Percentiles rank a stretch among this genome's conserved stretches.
phyloP scores from a whole-genome alignment of 2,888 invertebrate species.

The Dasypolia templi region DNA sequence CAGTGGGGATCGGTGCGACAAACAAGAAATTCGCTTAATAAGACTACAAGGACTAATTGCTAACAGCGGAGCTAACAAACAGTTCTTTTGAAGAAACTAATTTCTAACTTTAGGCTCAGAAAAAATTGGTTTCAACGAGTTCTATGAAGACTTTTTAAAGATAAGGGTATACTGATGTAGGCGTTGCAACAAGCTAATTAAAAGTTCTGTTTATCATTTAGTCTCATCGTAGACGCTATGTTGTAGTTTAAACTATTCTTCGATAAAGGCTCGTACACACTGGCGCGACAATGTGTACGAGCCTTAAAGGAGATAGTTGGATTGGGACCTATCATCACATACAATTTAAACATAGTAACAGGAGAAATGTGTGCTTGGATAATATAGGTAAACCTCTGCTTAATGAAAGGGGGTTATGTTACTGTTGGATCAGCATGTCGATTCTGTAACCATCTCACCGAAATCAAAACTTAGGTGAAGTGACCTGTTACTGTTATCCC shows the following conservation, averaged over 20 bases:
- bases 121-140: conserved; percentile 5
- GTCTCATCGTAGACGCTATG: not conserved
- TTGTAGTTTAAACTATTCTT: not conserved
- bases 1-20: not conserved
- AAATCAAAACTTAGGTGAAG: too few relatives aligned
- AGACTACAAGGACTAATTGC: conserved; percentile 24
- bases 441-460: too few relatives aligned
- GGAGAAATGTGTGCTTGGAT: too few relatives aligned
- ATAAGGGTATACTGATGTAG: conserved; percentile 12
- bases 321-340: too few relatives aligned
- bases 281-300: too few relatives aligned
- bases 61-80: not conserved
- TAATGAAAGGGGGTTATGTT: too few relatives aligned
- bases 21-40: conserved; percentile 25
- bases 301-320: too few relatives aligned
- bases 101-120: conserved; percentile 1
- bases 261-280: not conserved
- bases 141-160: conserved; percentile 22
- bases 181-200: conserved; percentile 23
- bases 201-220: conserved; percentile 32
- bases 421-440: too few relatives aligned
- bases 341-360: too few relatives aligned
- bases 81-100: conserved; percentile 18
- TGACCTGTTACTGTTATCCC: too few relatives aligned
- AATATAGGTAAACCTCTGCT: too few relatives aligned